These are phyloP conservation scores for Eptesicus fuscus DNA, from an alignment of 2,113 vertebrate species.

Conservation along the genomic window DNA sequence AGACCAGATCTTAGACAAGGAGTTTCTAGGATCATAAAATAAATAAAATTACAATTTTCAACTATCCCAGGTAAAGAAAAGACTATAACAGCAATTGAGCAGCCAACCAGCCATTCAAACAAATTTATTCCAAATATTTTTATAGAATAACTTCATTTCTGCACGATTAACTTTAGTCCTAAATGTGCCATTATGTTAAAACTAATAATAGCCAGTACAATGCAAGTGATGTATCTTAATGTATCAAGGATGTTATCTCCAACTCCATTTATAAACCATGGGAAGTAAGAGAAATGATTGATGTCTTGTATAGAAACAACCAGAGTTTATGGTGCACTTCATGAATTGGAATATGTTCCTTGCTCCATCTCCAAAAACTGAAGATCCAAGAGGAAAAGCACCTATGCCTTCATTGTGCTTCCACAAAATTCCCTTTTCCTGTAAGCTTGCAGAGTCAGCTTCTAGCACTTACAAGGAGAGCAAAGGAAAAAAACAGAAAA, in stretches of 20 bases:
- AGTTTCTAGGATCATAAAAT: not conserved
- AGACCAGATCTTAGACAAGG: not conserved
- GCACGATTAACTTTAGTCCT: not conserved
- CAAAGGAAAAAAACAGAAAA: not conserved
- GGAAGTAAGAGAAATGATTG: not conserved
- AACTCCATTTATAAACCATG: not conserved
- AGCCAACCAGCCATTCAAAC: not conserved
- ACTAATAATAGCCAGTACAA: not conserved
- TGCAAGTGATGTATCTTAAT: not conserved
- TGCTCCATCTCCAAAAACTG: not conserved
- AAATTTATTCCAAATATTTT: not conserved
- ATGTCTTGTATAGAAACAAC: not conserved
- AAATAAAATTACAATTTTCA: conserved; percentile 9
- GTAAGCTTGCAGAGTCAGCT: not conserved
- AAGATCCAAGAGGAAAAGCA: not conserved
- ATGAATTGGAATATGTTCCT: not conserved
- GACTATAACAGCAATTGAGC: not conserved
- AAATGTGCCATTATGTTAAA: not conserved
- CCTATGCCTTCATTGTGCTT: not conserved
- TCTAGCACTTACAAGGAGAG: not conserved
- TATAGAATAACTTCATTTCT: not conserved
- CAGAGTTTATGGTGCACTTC: not conserved
- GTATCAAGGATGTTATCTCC: not conserved
- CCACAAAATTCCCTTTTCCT: not conserved
- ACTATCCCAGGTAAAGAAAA: conserved; percentile 8